Base-by-base conservation (phyloP, 2,797 vertebrate species). In the Mycteria americana region DNA sequence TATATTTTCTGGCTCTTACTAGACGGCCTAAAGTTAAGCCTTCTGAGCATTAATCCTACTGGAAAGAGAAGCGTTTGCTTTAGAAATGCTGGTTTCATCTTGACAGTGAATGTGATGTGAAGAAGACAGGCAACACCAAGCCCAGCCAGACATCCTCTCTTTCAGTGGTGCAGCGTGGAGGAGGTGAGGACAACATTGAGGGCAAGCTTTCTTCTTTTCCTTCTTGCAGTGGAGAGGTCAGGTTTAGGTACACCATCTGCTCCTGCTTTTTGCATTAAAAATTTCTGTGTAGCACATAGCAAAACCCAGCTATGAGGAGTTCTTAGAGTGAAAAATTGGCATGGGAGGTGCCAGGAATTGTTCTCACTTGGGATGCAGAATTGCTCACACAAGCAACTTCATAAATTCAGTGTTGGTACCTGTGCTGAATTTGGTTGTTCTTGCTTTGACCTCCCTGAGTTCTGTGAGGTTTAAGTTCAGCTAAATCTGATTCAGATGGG, bases 321-420 rank as follows among this genome's bases (percentile, higher is more conserved):
- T 88, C 39, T 82, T 43, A 8, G 84, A 96, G 74, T 72, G 93
- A 85, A 75, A n/a, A 60, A 27, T 63, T 63, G 89, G 60, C 82
- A 50, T 43, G 80, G 81, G 45, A 87, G 64, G 30, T 95, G 86
- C 92, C 92, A 88, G 79, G 74, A 83, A 85, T 93, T 91, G 94
- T 96, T 95, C 91, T 95, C 94, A 94, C 87, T 94, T 91, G 68
- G 68, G 76, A 31, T 92, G 68, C 4, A 13, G 80, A 94, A 68
- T 50, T 89, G 93, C 75, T 95, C 46, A 7, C 67, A 45, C 41
- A 63, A 70, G 83, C 86, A 79, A 6, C 53, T 59, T 56, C 67
- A 54, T 73, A 41, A 80, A 30, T 88, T 92, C 37, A 70, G 53
- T 31, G 27, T 67, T 90, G 87, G 43, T 81, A 85, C 79, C 82